Evolutionary conservation across 53 echinoderm and acorn worm species (phyloP).

Genomic region (Luidia sarsii): DNA sequence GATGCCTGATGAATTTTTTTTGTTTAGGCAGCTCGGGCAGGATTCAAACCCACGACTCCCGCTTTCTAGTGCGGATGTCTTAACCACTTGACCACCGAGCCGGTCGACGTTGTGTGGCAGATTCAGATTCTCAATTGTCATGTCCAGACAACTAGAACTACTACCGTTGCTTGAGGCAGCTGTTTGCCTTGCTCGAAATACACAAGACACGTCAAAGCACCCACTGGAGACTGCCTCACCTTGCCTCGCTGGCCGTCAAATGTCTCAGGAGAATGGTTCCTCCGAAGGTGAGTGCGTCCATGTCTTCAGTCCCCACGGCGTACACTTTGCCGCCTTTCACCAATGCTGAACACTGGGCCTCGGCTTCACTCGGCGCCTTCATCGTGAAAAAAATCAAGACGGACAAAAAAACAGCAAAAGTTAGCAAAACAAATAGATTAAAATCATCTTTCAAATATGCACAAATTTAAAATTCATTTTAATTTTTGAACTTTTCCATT

Average conservation of each 20-base stretch:
- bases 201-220: too few relatives aligned
- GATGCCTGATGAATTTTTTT: too few relatives aligned
- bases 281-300: conserved; percentile 97
- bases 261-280: conserved; percentile 83
- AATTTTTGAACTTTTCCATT: neutral
- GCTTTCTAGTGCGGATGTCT: too few relatives aligned
- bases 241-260: conserved; percentile 95
- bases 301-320: conserved; percentile 95
- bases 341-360: conserved; percentile 91
- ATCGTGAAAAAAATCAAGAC: neutral
- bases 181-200: too few relatives aligned
- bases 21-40: too few relatives aligned
- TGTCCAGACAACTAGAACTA: too few relatives aligned
- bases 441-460: neutral
- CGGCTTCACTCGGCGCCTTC: conserved; percentile 95
- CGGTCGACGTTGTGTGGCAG: too few relatives aligned
- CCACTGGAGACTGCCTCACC: too few relatives aligned
- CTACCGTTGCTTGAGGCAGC: too few relatives aligned
- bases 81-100: too few relatives aligned
- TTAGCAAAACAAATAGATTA: neutral
- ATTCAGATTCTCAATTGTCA: too few relatives aligned
- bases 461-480: neutral
- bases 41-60: too few relatives aligned
- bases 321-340: conserved; percentile 93
- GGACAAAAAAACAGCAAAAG: neutral